phyloP scores from a whole-genome alignment of 2,113 vertebrate genomes.

The Pelmatolapia mariae region DNA sequence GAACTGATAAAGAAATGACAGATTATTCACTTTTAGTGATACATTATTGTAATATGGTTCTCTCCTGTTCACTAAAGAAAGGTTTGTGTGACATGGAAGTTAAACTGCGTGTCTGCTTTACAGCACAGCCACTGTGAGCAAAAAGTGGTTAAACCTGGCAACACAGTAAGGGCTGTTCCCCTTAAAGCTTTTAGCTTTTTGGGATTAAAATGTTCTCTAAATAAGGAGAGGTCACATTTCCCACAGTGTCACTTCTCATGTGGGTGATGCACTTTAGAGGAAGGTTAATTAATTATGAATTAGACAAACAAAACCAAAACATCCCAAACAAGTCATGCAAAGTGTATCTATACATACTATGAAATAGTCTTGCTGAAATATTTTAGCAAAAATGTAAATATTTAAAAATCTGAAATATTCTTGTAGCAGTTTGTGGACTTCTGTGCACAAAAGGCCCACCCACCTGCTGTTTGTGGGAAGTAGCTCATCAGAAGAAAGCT shows the following conservation, averaged over 20 bases:
- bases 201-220: neutral
- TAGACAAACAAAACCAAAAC: neutral
- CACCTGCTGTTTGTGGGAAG: neutral
- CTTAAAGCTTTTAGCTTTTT: neutral
- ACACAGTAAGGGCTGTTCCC: neutral
- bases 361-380: neutral
- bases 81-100: neutral
- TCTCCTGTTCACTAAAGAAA: neutral
- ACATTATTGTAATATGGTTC: neutral
- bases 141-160: slow-evolving; percentile 26
- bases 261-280: neutral
- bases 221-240: neutral
- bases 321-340: neutral
- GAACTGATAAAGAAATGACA: neutral
- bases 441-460: neutral
- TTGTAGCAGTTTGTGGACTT: neutral
- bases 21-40: neutral
- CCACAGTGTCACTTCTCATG: neutral
- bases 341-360: neutral
- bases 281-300: neutral
- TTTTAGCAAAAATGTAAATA: neutral
- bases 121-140: neutral
- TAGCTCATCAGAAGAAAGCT: neutral
- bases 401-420: neutral
- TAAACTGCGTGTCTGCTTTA: neutral